Percentiles rank a stretch among this genome's conserved stretches.
Conservation (phyloP, 1,140 invertebrate genomes). For the Brachionus rubens region DNA sequence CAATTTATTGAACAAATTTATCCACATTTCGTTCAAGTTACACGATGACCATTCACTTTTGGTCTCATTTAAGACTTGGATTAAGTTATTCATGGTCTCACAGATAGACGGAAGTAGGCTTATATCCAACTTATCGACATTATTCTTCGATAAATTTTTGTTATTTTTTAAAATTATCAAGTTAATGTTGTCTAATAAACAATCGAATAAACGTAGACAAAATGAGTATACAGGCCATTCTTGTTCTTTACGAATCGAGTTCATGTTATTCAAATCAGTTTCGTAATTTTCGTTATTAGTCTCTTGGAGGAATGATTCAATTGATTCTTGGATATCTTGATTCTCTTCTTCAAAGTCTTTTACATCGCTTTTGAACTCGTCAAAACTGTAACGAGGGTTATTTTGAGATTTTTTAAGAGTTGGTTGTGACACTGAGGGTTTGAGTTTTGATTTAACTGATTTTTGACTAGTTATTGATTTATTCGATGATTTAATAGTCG, state of each 20-base stretch:
- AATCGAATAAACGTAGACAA: background rate
- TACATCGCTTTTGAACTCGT: background rate
- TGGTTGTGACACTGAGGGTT: background rate
- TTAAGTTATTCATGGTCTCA: background rate
- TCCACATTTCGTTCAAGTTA: background rate
- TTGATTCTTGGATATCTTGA: conserved; percentile 15
- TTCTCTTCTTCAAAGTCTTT: background rate
- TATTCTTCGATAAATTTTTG: no score
- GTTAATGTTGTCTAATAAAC: conserved; percentile 8
- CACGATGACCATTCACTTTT: background rate
- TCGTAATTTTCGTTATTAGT: conserved; percentile 24
- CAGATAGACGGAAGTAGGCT: background rate
- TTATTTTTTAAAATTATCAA: conserved; percentile 16
- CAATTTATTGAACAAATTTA: conserved; percentile 3
- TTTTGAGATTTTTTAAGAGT: conserved; percentile 5
- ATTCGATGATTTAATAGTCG: background rate
- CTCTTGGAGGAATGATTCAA: background rate
- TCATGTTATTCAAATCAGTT: conserved; percentile 4
- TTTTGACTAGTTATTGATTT: background rate
- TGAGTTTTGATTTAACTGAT: background rate
- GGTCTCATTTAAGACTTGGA: conserved; percentile 12
- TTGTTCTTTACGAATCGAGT: background rate
- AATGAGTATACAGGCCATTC: conserved; percentile 34
- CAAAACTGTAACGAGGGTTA: background rate
- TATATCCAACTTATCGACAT: background rate